Conservation (phyloP, 2,888 invertebrate genomes). For the Amphipoea lucens region DNA sequence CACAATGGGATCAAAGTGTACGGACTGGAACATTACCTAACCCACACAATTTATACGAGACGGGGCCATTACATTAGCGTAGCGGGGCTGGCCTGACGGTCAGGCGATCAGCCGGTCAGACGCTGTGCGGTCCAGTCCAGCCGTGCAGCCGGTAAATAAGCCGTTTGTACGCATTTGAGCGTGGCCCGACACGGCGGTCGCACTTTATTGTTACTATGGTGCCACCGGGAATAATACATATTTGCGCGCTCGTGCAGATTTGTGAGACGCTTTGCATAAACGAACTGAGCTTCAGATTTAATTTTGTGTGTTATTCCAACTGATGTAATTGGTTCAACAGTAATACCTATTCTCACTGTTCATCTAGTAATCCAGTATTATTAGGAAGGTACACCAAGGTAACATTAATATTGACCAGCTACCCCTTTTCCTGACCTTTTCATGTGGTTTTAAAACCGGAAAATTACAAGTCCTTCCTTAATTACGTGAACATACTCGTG, state of each 20-base stretch:
- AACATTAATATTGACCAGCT: constrained; percentile 16
- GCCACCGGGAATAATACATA: constrained; percentile 15
- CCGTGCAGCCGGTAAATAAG: constrained; percentile 35
- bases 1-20: constrained; percentile 21
- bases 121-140: constrained; percentile 11
- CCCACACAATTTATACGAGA: constrained; percentile 24
- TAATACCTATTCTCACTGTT: background rate
- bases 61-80: constrained; percentile 33
- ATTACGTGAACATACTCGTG: constrained; percentile 35
- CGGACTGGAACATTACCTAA: constrained; percentile 27
- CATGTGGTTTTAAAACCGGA: constrained; percentile 6
- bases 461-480: constrained; percentile 28
- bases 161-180: constrained; percentile 46
- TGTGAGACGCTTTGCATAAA: constrained; percentile 14
- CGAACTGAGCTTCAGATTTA: background rate
- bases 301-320: background rate
- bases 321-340: background rate
- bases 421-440: constrained; percentile 19
- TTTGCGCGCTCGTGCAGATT: constrained; percentile 16
- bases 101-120: constrained; percentile 24
- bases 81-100: background rate
- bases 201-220: constrained; percentile 38
- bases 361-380: background rate
- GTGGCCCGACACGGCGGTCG: constrained; percentile 15
- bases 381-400: background rate